Evolutionary conservation across 37 sponge, comb jelly and placozoan species (phyloP).

Genomic region (Halisarca cf. caerulea): DNA sequence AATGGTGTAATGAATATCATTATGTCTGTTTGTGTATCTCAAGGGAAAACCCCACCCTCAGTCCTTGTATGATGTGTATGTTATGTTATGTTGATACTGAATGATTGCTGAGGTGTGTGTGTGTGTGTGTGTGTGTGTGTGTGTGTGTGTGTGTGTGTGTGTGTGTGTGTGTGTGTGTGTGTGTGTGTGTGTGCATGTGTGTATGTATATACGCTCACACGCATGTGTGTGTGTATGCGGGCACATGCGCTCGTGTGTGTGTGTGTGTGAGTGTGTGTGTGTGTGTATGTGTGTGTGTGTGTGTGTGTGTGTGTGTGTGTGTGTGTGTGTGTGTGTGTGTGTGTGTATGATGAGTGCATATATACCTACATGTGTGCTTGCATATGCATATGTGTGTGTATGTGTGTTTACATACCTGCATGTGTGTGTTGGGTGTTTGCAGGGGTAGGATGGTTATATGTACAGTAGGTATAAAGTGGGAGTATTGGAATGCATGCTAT

Average conservation of each 20-base stretch:
- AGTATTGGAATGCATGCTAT: too few relatives aligned
- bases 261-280: neutral
- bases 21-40: too few relatives aligned
- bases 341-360: neutral
- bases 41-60: too few relatives aligned
- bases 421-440: neutral
- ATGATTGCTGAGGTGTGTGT: neutral
- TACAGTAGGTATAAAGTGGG: too few relatives aligned
- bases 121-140: conserved; percentile 19
- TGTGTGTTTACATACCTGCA: neutral
- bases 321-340: neutral
- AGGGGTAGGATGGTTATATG: too few relatives aligned
- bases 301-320: conserved; percentile 9
- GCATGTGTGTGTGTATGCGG: neutral
- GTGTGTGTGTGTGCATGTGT: neutral
- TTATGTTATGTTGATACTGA: neutral
- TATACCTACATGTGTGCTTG: neutral
- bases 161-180: neutral
- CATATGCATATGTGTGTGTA: too few relatives aligned
- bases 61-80: too few relatives aligned
- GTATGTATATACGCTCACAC: too few relatives aligned
- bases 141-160: neutral
- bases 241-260: neutral
- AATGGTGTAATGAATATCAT: too few relatives aligned
- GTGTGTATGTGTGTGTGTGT: neutral